phyloP scores from a whole-genome alignment of 2,113 vertebrate species.

The Protobothrops mucrosquamatus region DNA sequence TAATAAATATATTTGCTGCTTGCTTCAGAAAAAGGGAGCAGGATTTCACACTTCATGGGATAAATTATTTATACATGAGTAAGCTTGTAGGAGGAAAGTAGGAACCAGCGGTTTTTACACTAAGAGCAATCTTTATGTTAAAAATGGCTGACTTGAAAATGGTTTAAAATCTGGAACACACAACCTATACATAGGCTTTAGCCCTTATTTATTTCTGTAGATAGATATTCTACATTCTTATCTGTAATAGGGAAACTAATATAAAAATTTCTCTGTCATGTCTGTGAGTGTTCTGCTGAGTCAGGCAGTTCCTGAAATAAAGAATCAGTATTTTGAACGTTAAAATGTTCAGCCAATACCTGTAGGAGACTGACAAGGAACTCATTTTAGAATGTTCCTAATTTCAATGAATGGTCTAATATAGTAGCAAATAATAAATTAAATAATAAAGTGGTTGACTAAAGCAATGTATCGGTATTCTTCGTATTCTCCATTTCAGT shows the following conservation, averaged over 20 bases:
- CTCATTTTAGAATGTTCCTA: background rate
- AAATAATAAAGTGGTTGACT: background rate
- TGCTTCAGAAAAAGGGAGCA: background rate
- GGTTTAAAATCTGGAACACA: background rate
- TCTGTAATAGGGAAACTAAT: background rate
- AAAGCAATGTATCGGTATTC: background rate
- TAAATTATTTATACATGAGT: background rate
- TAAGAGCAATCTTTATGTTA: background rate
- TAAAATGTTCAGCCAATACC: background rate
- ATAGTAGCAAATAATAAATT: background rate
- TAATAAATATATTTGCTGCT: background rate
- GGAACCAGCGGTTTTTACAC: background rate
- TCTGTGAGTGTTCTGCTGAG: background rate
- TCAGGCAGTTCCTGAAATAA: background rate
- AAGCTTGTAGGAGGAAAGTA: background rate
- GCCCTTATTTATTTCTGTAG: background rate
- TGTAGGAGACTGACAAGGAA: background rate
- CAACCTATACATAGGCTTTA: background rate
- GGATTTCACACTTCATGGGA: background rate
- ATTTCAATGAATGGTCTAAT: background rate
- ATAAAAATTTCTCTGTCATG: background rate
- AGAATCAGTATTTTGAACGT: background rate
- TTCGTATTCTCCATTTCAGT: no score
- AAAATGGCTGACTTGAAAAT: background rate
- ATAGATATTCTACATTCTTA: background rate